Evolutionary conservation across 2,888 invertebrate genomes (phyloP).

Genomic region (Cyclophora punctaria): DNA sequence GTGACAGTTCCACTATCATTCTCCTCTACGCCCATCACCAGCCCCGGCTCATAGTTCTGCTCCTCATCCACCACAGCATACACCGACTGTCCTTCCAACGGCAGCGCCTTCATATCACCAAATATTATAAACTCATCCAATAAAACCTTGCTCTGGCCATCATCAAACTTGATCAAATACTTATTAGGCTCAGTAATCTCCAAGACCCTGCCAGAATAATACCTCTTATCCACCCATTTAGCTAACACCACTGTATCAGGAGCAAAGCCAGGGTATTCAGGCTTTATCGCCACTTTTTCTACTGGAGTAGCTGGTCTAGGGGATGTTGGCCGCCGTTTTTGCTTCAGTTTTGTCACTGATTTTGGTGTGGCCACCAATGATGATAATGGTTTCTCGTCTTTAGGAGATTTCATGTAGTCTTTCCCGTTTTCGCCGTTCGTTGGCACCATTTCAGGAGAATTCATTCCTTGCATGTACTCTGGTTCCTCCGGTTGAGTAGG

Average conservation of each 20-base stretch:
- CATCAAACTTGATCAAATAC: conserved; percentile 78
- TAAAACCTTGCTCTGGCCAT: conserved; percentile 75
- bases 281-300: conserved; percentile 44
- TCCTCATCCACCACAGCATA: conserved; percentile 72
- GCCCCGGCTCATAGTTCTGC: conserved; percentile 71
- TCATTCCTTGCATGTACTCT: conserved; percentile 61
- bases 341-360: conserved; percentile 58
- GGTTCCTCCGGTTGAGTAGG: conserved; percentile 64
- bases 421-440: conserved; percentile 52
- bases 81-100: conserved; percentile 70
- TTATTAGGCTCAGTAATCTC: conserved; percentile 75
- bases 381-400: conserved; percentile 55
- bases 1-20: conserved; percentile 59
- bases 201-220: conserved; percentile 77
- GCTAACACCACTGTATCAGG: conserved; percentile 75
- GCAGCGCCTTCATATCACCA: conserved; percentile 65
- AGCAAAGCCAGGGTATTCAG: conserved; percentile 52
- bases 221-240: conserved; percentile 80
- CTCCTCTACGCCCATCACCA: conserved; percentile 63
- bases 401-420: conserved; percentile 46
- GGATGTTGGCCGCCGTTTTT: conserved; percentile 56
- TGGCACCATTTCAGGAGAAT: conserved; percentile 68
- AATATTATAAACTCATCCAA: conserved; percentile 78
- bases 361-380: conserved; percentile 57
- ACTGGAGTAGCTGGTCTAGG: conserved; percentile 64